Percentiles rank a stretch among this genome's conserved stretches.
phyloP scores from a whole-genome alignment of 2,797 vertebrate genomes.

The Sebastes minor region DNA sequence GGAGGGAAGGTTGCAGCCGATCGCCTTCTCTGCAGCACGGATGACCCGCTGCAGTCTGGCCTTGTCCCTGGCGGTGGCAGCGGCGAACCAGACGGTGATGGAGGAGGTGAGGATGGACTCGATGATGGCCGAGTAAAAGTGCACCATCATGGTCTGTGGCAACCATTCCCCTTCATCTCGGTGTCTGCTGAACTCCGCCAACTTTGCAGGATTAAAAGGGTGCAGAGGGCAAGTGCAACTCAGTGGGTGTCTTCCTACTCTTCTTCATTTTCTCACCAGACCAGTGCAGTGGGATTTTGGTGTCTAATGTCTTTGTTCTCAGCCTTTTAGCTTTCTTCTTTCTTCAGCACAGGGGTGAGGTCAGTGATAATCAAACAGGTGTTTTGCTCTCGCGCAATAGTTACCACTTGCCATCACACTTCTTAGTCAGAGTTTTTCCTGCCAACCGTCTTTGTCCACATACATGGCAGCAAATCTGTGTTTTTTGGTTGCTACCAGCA shows the following conservation, averaged over 20 bases:
- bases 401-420: not conserved
- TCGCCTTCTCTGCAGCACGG: too few relatives aligned
- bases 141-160: too few relatives aligned
- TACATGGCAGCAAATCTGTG: not conserved
- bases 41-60: too few relatives aligned
- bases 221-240: conserved; percentile 30
- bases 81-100: too few relatives aligned
- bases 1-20: too few relatives aligned
- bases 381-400: not conserved
- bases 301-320: conserved; percentile 1
- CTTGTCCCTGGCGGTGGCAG: too few relatives aligned
- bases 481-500: conserved; percentile 37
- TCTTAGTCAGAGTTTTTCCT: not conserved
- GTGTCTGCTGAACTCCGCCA: conserved; percentile 16
- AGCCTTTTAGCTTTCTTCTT: not conserved
- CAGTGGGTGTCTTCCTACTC: conserved; percentile 1
- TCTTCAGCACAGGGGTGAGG: not conserved
- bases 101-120: too few relatives aligned
- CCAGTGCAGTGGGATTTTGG: not conserved
- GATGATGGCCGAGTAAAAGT: too few relatives aligned
- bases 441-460: not conserved
- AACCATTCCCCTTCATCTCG: conserved; percentile 36
- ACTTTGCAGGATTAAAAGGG: conserved; percentile 22
- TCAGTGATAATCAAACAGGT: conserved; percentile 18
- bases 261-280: conserved; percentile 20